Base-by-base conservation (phyloP, 2,888 invertebrate genomes). In the Tromatobia lineatoria region DNA sequence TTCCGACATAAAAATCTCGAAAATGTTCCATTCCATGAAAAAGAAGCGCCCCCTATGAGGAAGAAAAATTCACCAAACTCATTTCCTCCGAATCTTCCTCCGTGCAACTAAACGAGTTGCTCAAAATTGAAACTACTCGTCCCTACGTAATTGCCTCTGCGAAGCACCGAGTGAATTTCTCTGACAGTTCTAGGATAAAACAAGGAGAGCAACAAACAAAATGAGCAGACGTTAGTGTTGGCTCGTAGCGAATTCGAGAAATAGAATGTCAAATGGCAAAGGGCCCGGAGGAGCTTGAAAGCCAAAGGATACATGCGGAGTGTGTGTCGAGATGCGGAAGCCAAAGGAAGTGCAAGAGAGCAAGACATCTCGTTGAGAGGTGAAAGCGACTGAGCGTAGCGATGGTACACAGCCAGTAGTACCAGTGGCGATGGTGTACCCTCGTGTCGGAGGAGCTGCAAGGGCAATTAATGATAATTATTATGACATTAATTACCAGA, bases 391-490 rank as follows among this genome's bases (percentile, higher is more conserved):
- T 66, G 20, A 61, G 15, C 18, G 15, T 38, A 45, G 13, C 45
- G 23, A 23, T 42, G 20, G 23, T 15, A 38, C 64, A 42, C 59
- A 61, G 38, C 0, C 59, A 25, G 34, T 34, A 52, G 18, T 45
- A 59, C 45, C 38, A 73, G 74, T 15, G 50, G 50, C 47, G 47
- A 61, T 50, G 74, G 29, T 47, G 59, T 59, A 52, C 47, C 42
- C 47, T 67, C 66, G 74, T 59, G 61, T 69, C 20, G 70, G 45
- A 61, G 77, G 80, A 57, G 59, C 45, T 69, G 69, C 71, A 70
- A 70, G 79, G 84, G 84, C 83, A 88, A 88, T 87, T 86, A 86
- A 87, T 86, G 86, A 86, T 87, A 88, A 88, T 88, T 88, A 87
- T 85, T 85, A 84, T 82, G 86, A 86, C 86, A 84, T 86, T 82